These are phyloP conservation scores for Sitodiplosis mosellana DNA, from an alignment of 1,140 invertebrate species.

Conservation along the genomic window DNA sequence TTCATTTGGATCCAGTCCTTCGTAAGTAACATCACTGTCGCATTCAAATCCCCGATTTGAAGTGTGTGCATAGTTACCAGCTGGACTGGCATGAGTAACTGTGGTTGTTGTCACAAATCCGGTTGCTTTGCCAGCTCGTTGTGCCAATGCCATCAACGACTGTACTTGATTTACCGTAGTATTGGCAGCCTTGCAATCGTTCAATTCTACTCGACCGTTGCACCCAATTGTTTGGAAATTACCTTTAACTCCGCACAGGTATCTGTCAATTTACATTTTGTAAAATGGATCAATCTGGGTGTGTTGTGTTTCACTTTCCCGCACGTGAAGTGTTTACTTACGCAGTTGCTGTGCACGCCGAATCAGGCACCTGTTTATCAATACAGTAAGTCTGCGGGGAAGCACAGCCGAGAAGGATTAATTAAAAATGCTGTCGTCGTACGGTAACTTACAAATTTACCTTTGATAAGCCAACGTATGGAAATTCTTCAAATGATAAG, in stretches of 20 bases:
- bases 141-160: slow-evolving; percentile 53
- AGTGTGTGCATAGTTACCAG: slow-evolving; percentile 44
- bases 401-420: neutral
- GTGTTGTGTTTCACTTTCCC: no score
- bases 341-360: slow-evolving; percentile 42
- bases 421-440: neutral
- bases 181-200: slow-evolving; percentile 33
- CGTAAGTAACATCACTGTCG: slow-evolving; percentile 50
- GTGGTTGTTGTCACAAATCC: slow-evolving; percentile 50
- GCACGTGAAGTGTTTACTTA: no score
- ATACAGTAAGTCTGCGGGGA: slow-evolving; percentile 45
- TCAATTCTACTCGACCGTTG: slow-evolving; percentile 34
- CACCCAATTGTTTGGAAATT: slow-evolving; percentile 61
- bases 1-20: slow-evolving; percentile 22
- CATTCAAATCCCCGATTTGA: slow-evolving; percentile 52
- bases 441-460: neutral
- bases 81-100: slow-evolving; percentile 55
- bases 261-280: slow-evolving; percentile 36
- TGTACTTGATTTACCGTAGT: slow-evolving; percentile 31
- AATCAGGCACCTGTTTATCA: slow-evolving; percentile 50
- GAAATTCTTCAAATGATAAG: slow-evolving; percentile 22
- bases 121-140: slow-evolving; percentile 43
- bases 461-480: slow-evolving; percentile 18
- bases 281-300: slow-evolving; percentile 27
- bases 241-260: slow-evolving; percentile 61